Conservation (phyloP, 2,113 vertebrate species). For the Panthera tigris region DNA sequence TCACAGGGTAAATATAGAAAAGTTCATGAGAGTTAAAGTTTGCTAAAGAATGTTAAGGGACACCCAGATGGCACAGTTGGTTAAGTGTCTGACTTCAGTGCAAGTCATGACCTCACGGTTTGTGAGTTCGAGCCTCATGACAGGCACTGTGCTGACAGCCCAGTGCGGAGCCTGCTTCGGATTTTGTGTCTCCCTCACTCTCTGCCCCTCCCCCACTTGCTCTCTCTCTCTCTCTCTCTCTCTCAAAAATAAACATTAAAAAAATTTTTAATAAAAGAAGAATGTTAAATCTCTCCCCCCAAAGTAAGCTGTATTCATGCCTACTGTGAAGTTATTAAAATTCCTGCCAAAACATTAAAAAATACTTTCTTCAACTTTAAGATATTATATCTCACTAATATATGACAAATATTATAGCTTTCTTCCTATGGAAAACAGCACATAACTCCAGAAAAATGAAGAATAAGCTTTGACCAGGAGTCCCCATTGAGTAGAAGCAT, state of each 20-base stretch:
- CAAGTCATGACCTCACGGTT: too few species aligned
- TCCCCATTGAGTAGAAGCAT: not conserved
- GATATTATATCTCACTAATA: not conserved
- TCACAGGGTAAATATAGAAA: not conserved
- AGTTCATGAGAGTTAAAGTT: not conserved
- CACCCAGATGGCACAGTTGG: too few species aligned
- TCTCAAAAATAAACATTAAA: too few species aligned
- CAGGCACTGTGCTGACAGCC: too few species aligned
- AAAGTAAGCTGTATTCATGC: not conserved
- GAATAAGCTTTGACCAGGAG: not conserved
- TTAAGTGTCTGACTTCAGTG: too few species aligned
- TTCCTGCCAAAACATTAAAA: conserved; percentile 32
- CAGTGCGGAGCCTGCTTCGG: too few species aligned
- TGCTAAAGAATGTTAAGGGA: conserved; percentile 20
- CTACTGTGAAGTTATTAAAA: conserved; percentile 37
- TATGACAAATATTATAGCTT: not conserved
- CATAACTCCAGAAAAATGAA: not conserved
- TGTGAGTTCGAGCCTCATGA: too few species aligned
- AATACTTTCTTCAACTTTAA: not conserved
- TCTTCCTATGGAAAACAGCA: not conserved
- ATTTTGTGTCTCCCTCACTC: too few species aligned
- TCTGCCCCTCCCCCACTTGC: too few species aligned
- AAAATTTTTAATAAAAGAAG: not conserved
- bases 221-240: too few species aligned
- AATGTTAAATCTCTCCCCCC: not conserved